Conservation (phyloP, 2,888 invertebrate species). For the Phasia obesa region DNA sequence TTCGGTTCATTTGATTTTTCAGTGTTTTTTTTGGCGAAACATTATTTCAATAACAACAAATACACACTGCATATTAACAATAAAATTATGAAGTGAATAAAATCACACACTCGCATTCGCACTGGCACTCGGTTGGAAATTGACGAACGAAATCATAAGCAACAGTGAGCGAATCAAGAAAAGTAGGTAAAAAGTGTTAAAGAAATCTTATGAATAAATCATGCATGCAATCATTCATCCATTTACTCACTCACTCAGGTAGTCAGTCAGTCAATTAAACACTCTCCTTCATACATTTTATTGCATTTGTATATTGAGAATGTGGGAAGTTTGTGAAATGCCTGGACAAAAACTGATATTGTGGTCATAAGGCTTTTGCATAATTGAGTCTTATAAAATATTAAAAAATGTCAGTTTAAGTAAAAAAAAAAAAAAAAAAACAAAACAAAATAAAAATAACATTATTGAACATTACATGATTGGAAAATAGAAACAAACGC, state of each 20-base stretch:
- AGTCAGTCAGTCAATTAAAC: neutral
- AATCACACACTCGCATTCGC: slow-evolving; percentile 26
- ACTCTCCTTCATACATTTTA: neutral
- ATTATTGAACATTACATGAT: too few relatives aligned
- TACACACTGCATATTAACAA: slow-evolving; percentile 34
- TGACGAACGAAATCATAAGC: slow-evolving; percentile 21
- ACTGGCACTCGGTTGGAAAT: slow-evolving; percentile 9
- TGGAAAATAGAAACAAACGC: slow-evolving; percentile 36
- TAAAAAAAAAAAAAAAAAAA: neutral
- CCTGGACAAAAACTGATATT: slow-evolving; percentile 3
- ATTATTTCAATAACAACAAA: slow-evolving; percentile 45
- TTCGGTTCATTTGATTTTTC: neutral
- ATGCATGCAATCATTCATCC: slow-evolving; percentile 15
- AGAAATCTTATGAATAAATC: slow-evolving; percentile 56
- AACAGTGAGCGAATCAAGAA: slow-evolving; percentile 6
- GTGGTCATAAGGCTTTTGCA: neutral
- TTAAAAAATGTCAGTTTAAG: slow-evolving; percentile 48
- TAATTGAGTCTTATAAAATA: slow-evolving; percentile 50
- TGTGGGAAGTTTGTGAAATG: slow-evolving; percentile 39
- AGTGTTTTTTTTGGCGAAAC: slow-evolving; percentile 16
- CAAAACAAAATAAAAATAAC: too few relatives aligned
- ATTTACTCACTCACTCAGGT: neutral
- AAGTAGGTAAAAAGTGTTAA: slow-evolving; percentile 61
- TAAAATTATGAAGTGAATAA: slow-evolving; percentile 40
- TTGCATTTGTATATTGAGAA: slow-evolving; percentile 21